Conservation (phyloP, 2,113 vertebrate species). For the Elaphurus davidianus region DNA sequence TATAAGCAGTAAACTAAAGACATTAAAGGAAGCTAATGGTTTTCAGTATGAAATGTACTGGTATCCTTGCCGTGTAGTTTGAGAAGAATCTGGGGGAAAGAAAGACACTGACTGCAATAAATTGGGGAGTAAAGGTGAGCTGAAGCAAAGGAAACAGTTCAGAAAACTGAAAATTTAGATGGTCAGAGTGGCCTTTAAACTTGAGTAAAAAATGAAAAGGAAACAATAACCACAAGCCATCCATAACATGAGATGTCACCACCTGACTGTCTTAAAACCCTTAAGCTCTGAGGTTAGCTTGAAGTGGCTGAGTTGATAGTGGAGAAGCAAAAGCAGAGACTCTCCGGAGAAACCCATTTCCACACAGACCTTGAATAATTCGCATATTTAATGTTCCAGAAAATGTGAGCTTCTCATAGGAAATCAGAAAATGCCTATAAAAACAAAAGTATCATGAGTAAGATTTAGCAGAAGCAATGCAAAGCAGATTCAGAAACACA, state of each 20-base stretch:
- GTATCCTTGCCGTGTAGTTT: not conserved
- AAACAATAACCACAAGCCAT: not conserved
- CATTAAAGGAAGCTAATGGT: not conserved
- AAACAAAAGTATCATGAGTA: not conserved
- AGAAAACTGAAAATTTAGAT: not conserved
- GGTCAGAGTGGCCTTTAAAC: not conserved
- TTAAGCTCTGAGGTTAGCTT: not conserved
- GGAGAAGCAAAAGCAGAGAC: not conserved
- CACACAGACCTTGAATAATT: not conserved
- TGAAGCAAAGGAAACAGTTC: not conserved
- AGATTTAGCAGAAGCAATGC: not conserved
- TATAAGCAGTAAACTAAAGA: not conserved
- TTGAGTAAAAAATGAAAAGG: not conserved
- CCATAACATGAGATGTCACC: not conserved
- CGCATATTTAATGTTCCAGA: not conserved
- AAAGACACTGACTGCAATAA: not conserved
- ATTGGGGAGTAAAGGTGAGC: not conserved
- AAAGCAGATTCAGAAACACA: not conserved
- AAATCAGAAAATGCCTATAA: not conserved
- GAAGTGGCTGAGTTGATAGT: not conserved
- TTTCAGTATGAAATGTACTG: not conserved
- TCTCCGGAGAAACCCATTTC: not conserved
- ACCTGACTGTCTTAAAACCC: not conserved
- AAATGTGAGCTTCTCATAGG: not conserved
- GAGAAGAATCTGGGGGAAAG: not conserved